Evolutionary conservation across 2,797 vertebrate genomes (phyloP).

Genomic region (Pseudopleuronectes americanus): DNA sequence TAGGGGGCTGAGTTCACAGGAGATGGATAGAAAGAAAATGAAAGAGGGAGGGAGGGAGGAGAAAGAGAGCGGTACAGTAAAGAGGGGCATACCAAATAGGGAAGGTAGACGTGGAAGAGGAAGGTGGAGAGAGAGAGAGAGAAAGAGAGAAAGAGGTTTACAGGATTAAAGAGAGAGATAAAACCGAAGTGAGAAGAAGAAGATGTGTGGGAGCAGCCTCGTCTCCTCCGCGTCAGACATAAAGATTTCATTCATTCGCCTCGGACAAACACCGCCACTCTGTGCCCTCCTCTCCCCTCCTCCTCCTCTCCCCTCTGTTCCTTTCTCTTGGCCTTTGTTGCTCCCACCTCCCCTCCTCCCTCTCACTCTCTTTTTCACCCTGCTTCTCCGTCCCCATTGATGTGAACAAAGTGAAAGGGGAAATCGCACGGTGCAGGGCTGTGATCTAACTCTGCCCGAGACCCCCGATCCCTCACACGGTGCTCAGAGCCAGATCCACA

Average conservation of each 20-base stretch:
- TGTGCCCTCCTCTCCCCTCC: slow-evolving; percentile 45
- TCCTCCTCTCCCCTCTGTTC: slow-evolving; percentile 18
- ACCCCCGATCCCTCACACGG: slow-evolving; percentile 37
- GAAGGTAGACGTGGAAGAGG: background rate
- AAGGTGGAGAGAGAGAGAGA: background rate
- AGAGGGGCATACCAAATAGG: background rate
- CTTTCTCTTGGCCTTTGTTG: slow-evolving; percentile 64
- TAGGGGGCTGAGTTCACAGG: slow-evolving; percentile 52
- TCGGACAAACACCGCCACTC: slow-evolving; percentile 65
- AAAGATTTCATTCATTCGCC: slow-evolving; percentile 79
- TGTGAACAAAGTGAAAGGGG: slow-evolving; percentile 70
- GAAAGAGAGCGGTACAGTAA: background rate
- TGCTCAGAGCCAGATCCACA: slow-evolving; percentile 13
- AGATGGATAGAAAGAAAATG: background rate
- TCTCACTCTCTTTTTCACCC: slow-evolving; percentile 26
- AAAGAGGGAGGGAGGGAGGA: background rate
- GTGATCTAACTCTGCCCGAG: slow-evolving; percentile 57
- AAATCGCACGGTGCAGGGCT: slow-evolving; percentile 49
- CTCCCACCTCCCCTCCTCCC: slow-evolving; percentile 38
- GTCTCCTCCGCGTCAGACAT: slow-evolving; percentile 53
- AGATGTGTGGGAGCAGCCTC: slow-evolving; percentile 26
- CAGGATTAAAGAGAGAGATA: slow-evolving; percentile 1
- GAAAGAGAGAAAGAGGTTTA: background rate
- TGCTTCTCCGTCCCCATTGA: slow-evolving; percentile 60
- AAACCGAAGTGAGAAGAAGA: slow-evolving; percentile 23